These are phyloP conservation scores for Iguana delicatissima DNA, from an alignment of 2,797 vertebrate species.

Conservation along the genomic window DNA sequence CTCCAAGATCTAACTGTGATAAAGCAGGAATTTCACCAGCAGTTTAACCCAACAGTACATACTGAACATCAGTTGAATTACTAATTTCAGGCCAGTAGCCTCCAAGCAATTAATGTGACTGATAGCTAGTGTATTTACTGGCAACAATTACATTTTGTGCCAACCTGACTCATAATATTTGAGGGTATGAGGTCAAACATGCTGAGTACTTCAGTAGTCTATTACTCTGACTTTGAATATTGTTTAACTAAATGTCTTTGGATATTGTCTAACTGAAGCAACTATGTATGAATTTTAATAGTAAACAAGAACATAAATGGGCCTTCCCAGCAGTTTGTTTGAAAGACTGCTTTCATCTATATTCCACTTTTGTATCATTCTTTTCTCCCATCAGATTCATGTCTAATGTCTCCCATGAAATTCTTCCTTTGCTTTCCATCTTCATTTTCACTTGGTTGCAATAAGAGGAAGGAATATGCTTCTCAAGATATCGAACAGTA, in stretches of 20 bases:
- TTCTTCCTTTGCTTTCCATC: too few species aligned
- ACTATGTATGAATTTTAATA: background rate
- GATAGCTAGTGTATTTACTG: background rate
- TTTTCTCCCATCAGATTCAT: background rate
- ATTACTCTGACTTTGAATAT: background rate
- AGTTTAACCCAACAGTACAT: constrained; percentile 7
- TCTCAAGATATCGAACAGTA: background rate
- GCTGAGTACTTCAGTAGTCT: background rate
- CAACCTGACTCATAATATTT: constrained; percentile 1
- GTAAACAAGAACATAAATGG: background rate
- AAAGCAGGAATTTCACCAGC: background rate
- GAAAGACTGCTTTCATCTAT: background rate
- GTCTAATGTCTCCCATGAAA: background rate
- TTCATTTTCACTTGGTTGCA: background rate
- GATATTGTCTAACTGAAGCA: background rate
- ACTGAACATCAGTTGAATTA: background rate
- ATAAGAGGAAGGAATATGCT: background rate
- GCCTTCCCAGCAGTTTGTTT: background rate
- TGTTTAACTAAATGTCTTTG: background rate
- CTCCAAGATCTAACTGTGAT: background rate
- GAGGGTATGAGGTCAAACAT: background rate
- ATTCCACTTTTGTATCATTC: background rate
- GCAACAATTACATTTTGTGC: constrained; percentile 7
- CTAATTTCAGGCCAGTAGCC: constrained; percentile 15
- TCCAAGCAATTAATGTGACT: constrained; percentile 17